These are phyloP conservation scores for Megalurothrips usitatus DNA, from an alignment of 2,888 invertebrate species.

Conservation along the genomic window DNA sequence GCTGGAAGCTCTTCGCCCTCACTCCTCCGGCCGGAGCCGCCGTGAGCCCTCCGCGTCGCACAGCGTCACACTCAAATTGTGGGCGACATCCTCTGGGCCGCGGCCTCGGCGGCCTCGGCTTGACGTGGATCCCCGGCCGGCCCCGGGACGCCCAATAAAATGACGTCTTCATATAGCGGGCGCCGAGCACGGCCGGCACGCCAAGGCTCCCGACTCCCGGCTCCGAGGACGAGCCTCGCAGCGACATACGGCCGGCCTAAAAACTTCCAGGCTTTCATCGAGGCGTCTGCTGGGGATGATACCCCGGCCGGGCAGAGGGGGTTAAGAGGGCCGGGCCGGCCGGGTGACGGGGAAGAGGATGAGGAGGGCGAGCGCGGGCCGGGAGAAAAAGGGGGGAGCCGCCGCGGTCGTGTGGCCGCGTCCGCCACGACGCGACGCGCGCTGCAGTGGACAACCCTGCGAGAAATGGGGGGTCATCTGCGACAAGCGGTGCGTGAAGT, in stretches of 20 bases:
- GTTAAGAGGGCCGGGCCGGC: background rate
- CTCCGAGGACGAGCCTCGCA: background rate
- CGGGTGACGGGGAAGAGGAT: background rate
- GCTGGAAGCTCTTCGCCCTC: no score
- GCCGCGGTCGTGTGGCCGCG: no score
- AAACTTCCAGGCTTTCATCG: conserved; percentile 17
- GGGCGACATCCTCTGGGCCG: background rate
- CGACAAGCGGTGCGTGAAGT: background rate
- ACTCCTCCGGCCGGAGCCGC: no score
- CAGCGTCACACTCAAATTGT: background rate
- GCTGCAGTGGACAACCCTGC: background rate
- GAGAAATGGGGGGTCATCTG: background rate
- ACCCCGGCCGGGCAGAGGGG: background rate
- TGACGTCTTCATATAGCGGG: background rate
- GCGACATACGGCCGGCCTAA: background rate
- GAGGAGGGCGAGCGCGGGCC: background rate
- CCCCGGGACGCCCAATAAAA: background rate
- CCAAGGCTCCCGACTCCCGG: background rate
- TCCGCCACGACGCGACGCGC: background rate
- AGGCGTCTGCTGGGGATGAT: background rate
- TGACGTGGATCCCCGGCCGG: no score
- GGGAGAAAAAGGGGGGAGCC: background rate
- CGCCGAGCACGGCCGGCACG: background rate
- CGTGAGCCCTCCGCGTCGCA: no score
- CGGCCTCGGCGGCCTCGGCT: background rate